Conservation (phyloP, 2,888 invertebrate species). For the Pharmacophagus antenor region DNA sequence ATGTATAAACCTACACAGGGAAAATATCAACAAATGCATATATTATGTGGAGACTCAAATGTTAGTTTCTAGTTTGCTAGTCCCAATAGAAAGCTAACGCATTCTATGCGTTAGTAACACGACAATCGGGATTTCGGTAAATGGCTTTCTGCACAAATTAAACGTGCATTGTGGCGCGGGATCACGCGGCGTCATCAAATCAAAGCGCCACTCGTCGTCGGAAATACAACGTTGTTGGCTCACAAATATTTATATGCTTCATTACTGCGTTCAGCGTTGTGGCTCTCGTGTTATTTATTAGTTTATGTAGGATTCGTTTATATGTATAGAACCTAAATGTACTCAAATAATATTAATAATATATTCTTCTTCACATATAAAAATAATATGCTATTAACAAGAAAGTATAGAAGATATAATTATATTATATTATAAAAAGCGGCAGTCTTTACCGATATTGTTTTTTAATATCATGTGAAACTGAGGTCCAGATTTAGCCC, state of each 20-base stretch:
- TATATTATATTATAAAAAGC: too few relatives aligned
- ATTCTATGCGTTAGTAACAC: slow-evolving; percentile 14
- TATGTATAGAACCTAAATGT: too few relatives aligned
- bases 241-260: slow-evolving; percentile 1
- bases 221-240: not conserved
- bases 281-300: not conserved
- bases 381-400: too few relatives aligned
- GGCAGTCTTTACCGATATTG: too few relatives aligned
- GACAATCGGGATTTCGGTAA: slow-evolving; percentile 28
- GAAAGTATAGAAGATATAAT: too few relatives aligned
- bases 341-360: too few relatives aligned
- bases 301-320: not conserved
- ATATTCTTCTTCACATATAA: too few relatives aligned
- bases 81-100: not conserved
- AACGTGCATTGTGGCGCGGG: slow-evolving; percentile 37
- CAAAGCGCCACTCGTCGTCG: slow-evolving; percentile 10
- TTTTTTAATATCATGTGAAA: too few relatives aligned
- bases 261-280: not conserved
- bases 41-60: not conserved
- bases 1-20: too few relatives aligned
- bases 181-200: slow-evolving; percentile 42
- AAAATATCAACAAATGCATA: not conserved
- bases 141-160: slow-evolving; percentile 47
- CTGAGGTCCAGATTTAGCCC: too few relatives aligned
- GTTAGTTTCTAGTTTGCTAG: too few relatives aligned